phyloP scores from a whole-genome alignment of 1,140 invertebrate species.

The Lepidurus couesii region DNA sequence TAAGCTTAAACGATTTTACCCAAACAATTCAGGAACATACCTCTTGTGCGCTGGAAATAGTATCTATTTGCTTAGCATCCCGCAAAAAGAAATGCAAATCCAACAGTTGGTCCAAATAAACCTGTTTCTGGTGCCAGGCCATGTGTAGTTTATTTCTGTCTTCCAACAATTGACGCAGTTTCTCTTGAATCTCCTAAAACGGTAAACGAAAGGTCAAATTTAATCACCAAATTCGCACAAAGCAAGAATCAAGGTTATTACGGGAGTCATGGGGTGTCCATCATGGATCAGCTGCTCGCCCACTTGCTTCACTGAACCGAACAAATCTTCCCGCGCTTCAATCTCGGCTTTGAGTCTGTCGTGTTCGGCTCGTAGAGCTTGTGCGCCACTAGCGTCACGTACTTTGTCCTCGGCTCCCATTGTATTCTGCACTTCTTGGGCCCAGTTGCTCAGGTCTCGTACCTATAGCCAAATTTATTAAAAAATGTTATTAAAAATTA shows the following conservation, averaged over 20 bases:
- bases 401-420: constrained; percentile 78
- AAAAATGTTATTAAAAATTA: constrained; percentile 31
- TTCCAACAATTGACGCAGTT: constrained; percentile 65
- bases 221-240: constrained; percentile 21
- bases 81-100: constrained; percentile 91
- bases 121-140: constrained; percentile 83
- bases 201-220: constrained; percentile 19
- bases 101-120: constrained; percentile 87
- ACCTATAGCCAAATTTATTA: constrained; percentile 52
- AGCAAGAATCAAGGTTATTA: constrained; percentile 40
- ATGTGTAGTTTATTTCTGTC: constrained; percentile 71
- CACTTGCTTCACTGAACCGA: constrained; percentile 67
- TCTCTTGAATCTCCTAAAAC: constrained; percentile 65
- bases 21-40: constrained; percentile 45
- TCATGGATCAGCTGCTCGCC: constrained; percentile 78
- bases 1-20: neutral
- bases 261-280: constrained; percentile 56
- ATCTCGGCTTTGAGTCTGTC: constrained; percentile 89
- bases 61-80: constrained; percentile 89
- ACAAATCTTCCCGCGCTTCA: constrained; percentile 83
- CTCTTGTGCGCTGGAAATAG: constrained; percentile 81
- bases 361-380: constrained; percentile 80
- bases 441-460: constrained; percentile 84
- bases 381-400: constrained; percentile 76
- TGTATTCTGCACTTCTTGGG: constrained; percentile 66